Evolutionary conservation across 2,797 vertebrate genomes (phyloP).

Genomic region (Phrynocephalus vlangalii): DNA sequence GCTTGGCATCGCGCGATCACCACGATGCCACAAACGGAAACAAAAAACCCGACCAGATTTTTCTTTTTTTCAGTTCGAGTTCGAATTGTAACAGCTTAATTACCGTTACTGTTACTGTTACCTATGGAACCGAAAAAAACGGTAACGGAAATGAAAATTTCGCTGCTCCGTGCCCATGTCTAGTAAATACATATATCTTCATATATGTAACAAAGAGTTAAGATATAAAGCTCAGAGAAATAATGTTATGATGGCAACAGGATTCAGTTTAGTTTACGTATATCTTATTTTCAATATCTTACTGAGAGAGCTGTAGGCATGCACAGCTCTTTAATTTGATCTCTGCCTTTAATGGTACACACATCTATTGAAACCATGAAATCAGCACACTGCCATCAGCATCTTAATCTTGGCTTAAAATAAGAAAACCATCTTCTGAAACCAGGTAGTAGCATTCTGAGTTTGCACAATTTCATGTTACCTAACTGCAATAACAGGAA

Average conservation of each 20-base stretch:
- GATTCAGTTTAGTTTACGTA: background rate
- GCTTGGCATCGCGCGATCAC: no score
- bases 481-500: constrained; percentile 22
- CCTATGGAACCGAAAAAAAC: no score
- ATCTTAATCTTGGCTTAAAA: constrained; percentile 38
- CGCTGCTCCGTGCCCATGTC: no score
- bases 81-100: no score
- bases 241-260: background rate
- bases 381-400: constrained; percentile 32
- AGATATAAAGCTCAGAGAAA: background rate
- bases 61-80: no score
- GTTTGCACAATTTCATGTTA: background rate
- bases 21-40: no score
- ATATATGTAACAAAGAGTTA: constrained; percentile 1
- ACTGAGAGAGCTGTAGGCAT: constrained; percentile 22
- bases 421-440: constrained; percentile 44
- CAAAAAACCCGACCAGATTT: no score
- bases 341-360: constrained; percentile 34
- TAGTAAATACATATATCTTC: background rate
- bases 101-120: no score
- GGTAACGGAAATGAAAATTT: no score
- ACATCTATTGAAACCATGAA: constrained; percentile 47
- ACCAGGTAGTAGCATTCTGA: constrained; percentile 30
- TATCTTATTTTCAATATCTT: constrained; percentile 13
- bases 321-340: constrained; percentile 54